These are phyloP conservation scores for Diarsia dahlii DNA, from an alignment of 2,888 invertebrate genomes.

Conservation along the genomic window DNA sequence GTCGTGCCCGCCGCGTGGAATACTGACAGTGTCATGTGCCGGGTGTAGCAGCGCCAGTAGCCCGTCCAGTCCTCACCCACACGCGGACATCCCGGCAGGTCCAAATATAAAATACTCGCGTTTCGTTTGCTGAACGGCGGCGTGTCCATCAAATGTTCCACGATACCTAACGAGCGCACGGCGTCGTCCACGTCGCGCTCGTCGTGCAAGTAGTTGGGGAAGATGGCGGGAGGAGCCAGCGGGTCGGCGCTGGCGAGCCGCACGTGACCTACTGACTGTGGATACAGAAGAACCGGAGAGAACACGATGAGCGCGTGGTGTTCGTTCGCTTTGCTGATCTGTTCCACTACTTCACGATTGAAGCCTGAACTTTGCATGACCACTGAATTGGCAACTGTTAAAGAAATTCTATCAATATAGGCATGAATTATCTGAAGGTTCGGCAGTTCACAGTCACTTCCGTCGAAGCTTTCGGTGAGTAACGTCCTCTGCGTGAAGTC, in stretches of 20 bases:
- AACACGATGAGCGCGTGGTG: slow-evolving; percentile 69
- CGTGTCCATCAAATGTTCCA: slow-evolving; percentile 73
- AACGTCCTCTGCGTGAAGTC: slow-evolving; percentile 68
- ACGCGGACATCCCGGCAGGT: slow-evolving; percentile 72
- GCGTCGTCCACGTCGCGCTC: slow-evolving; percentile 74
- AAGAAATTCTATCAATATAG: slow-evolving; percentile 69
- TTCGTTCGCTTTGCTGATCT: slow-evolving; percentile 69
- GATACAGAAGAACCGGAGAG: slow-evolving; percentile 73
- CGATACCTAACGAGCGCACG: slow-evolving; percentile 71
- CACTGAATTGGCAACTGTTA: slow-evolving; percentile 51
- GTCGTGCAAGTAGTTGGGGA: slow-evolving; percentile 76
- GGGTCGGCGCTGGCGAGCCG: slow-evolving; percentile 75
- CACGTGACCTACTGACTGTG: slow-evolving; percentile 75
- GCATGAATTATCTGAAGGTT: slow-evolving; percentile 75
- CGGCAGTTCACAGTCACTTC: slow-evolving; percentile 74
- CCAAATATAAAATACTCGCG: slow-evolving; percentile 69
- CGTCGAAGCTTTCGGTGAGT: slow-evolving; percentile 61
- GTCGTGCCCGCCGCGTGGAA: slow-evolving; percentile 79
- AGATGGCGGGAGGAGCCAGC: slow-evolving; percentile 70
- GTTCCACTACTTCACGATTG: slow-evolving; percentile 65
- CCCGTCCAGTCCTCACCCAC: slow-evolving; percentile 34
- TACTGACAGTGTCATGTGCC: slow-evolving; percentile 77
- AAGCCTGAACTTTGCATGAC: slow-evolving; percentile 63
- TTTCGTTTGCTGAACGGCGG: slow-evolving; percentile 62
- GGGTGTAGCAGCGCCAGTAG: slow-evolving; percentile 81